A percentile compares a stretch with the other conserved stretches of the same genome.
These are phyloP conservation scores for Alviniconcha strummeri DNA, from an alignment of 2,888 invertebrate species.

Conservation along the genomic window DNA sequence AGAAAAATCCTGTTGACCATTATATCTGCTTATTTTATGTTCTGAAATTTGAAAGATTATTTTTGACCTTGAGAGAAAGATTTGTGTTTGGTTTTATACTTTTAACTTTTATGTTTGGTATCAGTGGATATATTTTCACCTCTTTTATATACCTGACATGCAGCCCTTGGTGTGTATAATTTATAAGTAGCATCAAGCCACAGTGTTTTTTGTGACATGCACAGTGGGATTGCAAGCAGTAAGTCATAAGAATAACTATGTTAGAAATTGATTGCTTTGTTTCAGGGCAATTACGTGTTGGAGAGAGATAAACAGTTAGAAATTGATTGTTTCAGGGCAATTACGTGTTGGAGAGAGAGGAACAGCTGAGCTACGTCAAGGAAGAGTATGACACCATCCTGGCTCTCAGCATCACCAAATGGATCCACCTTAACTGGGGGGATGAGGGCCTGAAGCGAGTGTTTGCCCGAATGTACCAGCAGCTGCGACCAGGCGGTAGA, in stretches of 20 bases:
- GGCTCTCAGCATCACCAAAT: constrained; percentile 96
- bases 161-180: neutral
- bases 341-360: constrained; percentile 93
- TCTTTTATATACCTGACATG: no score
- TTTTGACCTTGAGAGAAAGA: no score
- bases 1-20: no score
- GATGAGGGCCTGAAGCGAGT: constrained; percentile 94
- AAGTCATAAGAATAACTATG: no score
- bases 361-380: constrained; percentile 85
- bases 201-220: neutral
- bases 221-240: no score
- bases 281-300: no score
- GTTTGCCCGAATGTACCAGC: constrained; percentile 92
- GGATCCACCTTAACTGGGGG: constrained; percentile 98
- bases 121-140: no score
- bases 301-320: no score
- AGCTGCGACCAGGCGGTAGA: constrained; percentile 93
- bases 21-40: no score
- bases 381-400: constrained; percentile 96
- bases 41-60: no score
- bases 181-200: neutral
- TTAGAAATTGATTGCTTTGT: neutral
- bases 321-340: constrained; percentile 82
- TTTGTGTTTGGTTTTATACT: no score
- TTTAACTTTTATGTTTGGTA: no score